These are phyloP conservation scores for Anthrax anthrax DNA, from an alignment of 2,888 invertebrate species.

Conservation along the genomic window DNA sequence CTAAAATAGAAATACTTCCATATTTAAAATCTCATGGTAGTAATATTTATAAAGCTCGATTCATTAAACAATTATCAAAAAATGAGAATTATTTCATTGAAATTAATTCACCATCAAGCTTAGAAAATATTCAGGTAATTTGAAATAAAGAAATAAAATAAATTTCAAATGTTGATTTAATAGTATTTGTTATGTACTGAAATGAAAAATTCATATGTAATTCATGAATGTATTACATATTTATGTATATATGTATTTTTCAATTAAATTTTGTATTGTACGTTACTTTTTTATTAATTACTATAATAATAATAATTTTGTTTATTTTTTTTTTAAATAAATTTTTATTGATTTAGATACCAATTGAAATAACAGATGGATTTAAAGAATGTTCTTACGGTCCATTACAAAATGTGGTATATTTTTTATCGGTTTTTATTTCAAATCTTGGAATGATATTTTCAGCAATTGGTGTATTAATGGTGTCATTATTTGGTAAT, in stretches of 20 bases:
- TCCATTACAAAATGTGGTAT: constrained; percentile 20
- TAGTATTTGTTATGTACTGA: too few relatives aligned
- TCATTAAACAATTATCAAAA: constrained; percentile 22
- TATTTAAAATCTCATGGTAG: constrained; percentile 26
- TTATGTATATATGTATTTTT: too few relatives aligned
- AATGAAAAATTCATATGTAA: too few relatives aligned
- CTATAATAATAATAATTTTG: too few relatives aligned
- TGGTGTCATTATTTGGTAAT: too few relatives aligned
- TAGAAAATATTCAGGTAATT: constrained; percentile 30
- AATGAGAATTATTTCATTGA: constrained; percentile 27
- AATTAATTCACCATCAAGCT: constrained; percentile 29
- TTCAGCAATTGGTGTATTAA: too few relatives aligned
- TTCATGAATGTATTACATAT: too few relatives aligned
- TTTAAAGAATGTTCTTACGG: constrained; percentile 22
- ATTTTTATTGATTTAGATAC: constrained; percentile 26
- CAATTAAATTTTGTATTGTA: too few relatives aligned
- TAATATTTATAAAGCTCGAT: constrained; percentile 26
- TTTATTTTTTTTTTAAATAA: too few relatives aligned
- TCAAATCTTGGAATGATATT: constrained; percentile 28
- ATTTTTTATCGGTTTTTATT: constrained; percentile 20
- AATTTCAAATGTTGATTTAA: too few relatives aligned
- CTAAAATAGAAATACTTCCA: constrained; percentile 22
- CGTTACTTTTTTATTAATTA: too few relatives aligned
- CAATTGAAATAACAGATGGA: constrained; percentile 21
- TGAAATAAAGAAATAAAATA: too few relatives aligned